Evolutionary conservation across 2,888 invertebrate genomes (phyloP).

Genomic region (Chorisops tibialis): DNA sequence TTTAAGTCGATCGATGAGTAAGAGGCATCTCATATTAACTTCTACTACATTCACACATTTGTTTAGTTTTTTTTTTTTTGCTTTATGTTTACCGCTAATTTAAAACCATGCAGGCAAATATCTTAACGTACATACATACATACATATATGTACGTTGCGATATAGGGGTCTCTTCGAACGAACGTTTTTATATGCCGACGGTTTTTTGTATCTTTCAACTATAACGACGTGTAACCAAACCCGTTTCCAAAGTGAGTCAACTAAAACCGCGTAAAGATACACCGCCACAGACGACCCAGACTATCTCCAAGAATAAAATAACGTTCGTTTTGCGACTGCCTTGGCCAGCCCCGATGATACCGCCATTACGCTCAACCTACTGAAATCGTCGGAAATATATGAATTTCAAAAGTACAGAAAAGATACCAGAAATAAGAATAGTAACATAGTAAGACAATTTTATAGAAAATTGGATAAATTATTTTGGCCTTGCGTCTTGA

Average conservation of each 20-base stretch:
- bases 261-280: constrained; percentile 1
- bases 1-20: not conserved
- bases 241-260: constrained; percentile 15
- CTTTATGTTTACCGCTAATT: constrained; percentile 20
- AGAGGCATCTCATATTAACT: not conserved
- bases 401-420: no score
- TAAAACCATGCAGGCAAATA: not conserved
- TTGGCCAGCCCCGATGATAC: no score
- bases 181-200: not conserved
- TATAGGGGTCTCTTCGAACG: not conserved
- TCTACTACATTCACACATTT: no score
- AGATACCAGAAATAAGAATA: no score
- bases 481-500: no score
- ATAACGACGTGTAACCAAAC: not conserved
- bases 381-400: no score
- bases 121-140: not conserved
- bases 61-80: not conserved
- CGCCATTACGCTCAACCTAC: no score
- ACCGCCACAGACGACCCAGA: not conserved
- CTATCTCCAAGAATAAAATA: no score
- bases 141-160: not conserved
- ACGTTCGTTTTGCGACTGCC: no score
- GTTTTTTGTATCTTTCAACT: no score
- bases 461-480: no score
- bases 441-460: no score